A percentile compares a stretch with the other conserved stretches of the same genome.
These are phyloP conservation scores for Yasuhikotakia modesta DNA, from an alignment of 2,797 vertebrate genomes.

Conservation along the genomic window DNA sequence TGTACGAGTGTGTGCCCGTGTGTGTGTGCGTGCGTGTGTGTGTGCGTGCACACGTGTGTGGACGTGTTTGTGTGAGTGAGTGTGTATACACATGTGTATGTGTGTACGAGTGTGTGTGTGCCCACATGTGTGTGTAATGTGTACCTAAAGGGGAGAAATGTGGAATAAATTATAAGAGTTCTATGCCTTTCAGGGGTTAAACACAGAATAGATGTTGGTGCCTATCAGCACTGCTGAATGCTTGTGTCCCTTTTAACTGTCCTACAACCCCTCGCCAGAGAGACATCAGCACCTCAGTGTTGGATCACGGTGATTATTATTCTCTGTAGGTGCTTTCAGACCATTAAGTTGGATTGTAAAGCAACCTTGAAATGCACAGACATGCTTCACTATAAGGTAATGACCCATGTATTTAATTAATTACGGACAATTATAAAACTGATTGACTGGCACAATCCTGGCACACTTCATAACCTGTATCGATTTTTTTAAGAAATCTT, in stretches of 20 bases:
- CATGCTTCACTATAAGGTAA: constrained; percentile 24
- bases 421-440: constrained; percentile 35
- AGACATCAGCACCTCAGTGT: not conserved
- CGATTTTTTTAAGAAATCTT: not conserved
- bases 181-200: constrained; percentile 17
- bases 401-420: constrained; percentile 39
- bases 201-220: constrained; percentile 34
- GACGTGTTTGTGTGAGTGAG: not conserved
- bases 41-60: constrained; percentile 22
- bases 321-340: constrained; percentile 34
- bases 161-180: constrained; percentile 45
- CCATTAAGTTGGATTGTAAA: constrained; percentile 27
- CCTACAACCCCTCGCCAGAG: constrained; percentile 33
- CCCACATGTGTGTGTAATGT: constrained; percentile 29
- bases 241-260: constrained; percentile 28
- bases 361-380: constrained; percentile 36
- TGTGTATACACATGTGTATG: constrained; percentile 1
- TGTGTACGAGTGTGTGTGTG: not conserved
- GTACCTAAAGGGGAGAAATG: constrained; percentile 17
- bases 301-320: constrained; percentile 29
- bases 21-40: constrained; percentile 9
- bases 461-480: constrained; percentile 21
- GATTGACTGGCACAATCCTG: constrained; percentile 27
- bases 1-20: constrained; percentile 27
- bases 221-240: constrained; percentile 33